A percentile compares a stretch with the other conserved stretches of the same genome.
Evolutionary conservation across 2,113 vertebrate genomes (phyloP).

Genomic region (Gymnarchus niloticus): DNA sequence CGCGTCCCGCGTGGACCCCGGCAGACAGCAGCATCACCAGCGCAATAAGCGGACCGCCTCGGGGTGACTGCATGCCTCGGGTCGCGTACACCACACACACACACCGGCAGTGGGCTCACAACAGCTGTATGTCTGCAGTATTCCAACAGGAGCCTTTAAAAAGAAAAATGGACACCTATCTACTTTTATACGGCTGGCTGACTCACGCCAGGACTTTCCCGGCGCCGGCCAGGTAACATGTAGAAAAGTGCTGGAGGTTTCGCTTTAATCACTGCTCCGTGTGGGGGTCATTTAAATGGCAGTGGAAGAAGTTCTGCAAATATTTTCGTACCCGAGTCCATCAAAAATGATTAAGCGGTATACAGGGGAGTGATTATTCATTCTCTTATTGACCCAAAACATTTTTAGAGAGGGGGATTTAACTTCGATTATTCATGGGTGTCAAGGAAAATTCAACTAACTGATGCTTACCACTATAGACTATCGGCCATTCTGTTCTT

Average conservation of each 20-base stretch:
- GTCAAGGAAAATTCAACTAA: no score
- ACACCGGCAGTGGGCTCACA: not conserved
- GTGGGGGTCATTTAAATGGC: not conserved
- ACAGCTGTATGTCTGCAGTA: not conserved
- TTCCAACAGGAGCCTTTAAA: not conserved
- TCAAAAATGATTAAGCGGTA: not conserved
- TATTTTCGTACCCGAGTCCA: constrained; percentile 4
- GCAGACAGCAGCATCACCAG: constrained; percentile 10
- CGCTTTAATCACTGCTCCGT: constrained; percentile 2
- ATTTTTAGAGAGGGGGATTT: no score
- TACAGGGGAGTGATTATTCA: not conserved
- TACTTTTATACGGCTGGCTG: constrained; percentile 16
- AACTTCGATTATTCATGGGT: no score
- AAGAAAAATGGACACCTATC: not conserved
- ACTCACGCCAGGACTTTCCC: constrained; percentile 52
- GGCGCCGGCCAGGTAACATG: not conserved
- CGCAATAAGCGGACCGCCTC: not conserved
- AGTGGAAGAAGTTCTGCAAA: constrained; percentile 18
- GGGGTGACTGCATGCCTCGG: constrained; percentile 29
- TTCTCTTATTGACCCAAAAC: not conserved
- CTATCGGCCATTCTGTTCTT: not conserved
- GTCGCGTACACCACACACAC: no score
- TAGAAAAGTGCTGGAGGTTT: not conserved
- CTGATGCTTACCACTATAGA: not conserved
- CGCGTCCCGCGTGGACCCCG: not conserved